phyloP scores from a whole-genome alignment of 2,113 vertebrate species.

The Python bivittatus region DNA sequence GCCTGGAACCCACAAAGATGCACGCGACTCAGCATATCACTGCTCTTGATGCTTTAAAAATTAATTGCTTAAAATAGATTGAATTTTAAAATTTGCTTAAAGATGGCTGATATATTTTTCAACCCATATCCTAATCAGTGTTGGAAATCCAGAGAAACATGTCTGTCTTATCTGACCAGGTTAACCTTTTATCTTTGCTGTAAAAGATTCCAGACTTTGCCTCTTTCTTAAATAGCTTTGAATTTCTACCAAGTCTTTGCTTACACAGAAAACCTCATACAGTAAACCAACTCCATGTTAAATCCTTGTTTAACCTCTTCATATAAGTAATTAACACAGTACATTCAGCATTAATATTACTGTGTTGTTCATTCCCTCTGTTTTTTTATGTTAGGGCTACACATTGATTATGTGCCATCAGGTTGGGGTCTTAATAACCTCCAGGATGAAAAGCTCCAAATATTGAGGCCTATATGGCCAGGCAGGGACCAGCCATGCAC shows the following conservation, averaged over 20 bases:
- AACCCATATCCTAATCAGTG: neutral
- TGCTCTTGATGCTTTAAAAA: neutral
- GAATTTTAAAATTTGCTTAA: neutral
- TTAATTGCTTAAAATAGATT: neutral
- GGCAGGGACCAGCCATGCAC: neutral
- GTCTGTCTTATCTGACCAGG: neutral
- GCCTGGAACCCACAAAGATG: neutral
- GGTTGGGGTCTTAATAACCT: neutral
- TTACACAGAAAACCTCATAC: neutral
- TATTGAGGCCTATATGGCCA: neutral
- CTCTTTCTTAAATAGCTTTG: neutral
- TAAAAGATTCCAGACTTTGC: neutral
- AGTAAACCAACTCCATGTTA: neutral
- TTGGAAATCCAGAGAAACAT: neutral
- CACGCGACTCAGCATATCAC: neutral
- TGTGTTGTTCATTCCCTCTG: neutral
- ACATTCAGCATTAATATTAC: too few species aligned
- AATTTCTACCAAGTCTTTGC: neutral
- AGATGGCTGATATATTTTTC: neutral
- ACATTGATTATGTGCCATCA: neutral
- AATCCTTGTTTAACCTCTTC: too few species aligned
- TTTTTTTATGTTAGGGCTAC: neutral
- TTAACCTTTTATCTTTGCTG: neutral
- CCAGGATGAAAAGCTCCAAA: neutral
- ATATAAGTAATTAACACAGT: neutral